Conservation (phyloP, 2,113 vertebrate genomes). For the Hyperoodon ampullatus region DNA sequence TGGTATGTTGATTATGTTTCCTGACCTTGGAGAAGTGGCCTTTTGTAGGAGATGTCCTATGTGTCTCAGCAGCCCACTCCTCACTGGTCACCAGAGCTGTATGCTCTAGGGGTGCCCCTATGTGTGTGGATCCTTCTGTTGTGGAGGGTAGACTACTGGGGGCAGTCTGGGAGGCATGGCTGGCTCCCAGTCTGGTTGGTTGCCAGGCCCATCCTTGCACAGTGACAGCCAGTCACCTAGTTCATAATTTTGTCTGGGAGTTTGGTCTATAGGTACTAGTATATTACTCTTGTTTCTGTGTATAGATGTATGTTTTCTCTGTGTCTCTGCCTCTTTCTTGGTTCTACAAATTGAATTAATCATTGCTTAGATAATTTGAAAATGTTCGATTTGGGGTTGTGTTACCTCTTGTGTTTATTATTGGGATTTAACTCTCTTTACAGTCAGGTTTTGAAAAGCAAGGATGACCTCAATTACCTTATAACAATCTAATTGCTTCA, state of each 20-base stretch:
- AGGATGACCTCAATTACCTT: neutral
- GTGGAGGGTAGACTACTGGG: neutral
- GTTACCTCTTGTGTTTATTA: neutral
- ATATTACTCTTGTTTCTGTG: neutral
- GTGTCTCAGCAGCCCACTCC: neutral
- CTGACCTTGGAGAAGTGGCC: neutral
- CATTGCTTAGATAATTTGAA: constrained; percentile 24
- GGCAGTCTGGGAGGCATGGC: neutral
- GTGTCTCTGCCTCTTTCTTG: neutral
- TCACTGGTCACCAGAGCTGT: neutral
- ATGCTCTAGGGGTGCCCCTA: neutral
- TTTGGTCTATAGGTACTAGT: neutral
- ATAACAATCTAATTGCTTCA: neutral
- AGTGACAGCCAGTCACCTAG: neutral
- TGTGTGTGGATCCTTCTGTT: neutral
- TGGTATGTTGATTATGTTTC: neutral
- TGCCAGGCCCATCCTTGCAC: neutral
- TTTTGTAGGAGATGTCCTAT: neutral
- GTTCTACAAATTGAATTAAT: neutral
- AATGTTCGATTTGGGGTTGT: neutral
- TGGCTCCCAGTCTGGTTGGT: neutral
- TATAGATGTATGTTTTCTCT: neutral
- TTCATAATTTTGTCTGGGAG: neutral
- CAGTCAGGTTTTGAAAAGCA: neutral
- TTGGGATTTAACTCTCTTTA: neutral